phyloP scores from a whole-genome alignment of 1,140 invertebrate genomes.

The Brachionus koreanus region DNA sequence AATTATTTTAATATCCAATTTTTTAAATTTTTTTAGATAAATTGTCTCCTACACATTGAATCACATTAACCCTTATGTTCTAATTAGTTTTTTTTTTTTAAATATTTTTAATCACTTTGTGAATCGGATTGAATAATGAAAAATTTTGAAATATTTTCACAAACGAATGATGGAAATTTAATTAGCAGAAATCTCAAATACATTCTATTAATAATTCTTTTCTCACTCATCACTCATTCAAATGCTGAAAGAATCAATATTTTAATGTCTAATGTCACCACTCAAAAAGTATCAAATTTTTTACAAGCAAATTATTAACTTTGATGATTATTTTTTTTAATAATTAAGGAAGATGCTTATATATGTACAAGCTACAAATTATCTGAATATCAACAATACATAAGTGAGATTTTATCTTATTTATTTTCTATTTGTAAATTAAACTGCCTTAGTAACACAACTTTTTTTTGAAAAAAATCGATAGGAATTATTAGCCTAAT shows the following conservation, averaged over 20 bases:
- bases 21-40: neutral
- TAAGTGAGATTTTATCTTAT: neutral
- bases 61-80: neutral
- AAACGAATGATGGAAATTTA: neutral
- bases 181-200: neutral
- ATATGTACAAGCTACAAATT: slow-evolving; percentile 37
- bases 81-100: neutral
- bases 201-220: neutral
- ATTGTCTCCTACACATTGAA: neutral
- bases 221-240: neutral
- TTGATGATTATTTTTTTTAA: neutral
- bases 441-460: neutral
- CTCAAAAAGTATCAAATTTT: slow-evolving; percentile 32
- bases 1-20: neutral
- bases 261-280: slow-evolving; percentile 39
- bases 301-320: neutral
- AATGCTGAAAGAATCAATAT: slow-evolving; percentile 16
- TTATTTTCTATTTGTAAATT: neutral
- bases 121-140: neutral
- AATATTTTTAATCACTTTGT: neutral
- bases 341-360: slow-evolving; percentile 34
- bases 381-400: slow-evolving; percentile 21
- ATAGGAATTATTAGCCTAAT: neutral
- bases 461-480: neutral
- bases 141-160: neutral